Base-by-base conservation (phyloP, 2,888 invertebrate species). In the Monochamus alternatus region DNA sequence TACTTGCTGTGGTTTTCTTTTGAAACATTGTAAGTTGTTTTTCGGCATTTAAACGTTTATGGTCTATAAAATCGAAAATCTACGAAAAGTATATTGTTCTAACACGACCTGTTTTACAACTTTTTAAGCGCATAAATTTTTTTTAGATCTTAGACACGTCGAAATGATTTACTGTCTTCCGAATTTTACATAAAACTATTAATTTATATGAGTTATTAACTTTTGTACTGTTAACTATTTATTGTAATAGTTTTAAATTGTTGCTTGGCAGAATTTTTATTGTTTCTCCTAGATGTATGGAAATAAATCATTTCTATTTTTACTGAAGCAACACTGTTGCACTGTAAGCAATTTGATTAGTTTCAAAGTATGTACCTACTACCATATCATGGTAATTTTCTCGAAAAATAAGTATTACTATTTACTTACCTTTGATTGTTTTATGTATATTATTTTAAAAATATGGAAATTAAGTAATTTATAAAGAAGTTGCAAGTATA, bases 121-220 rank as follows among this genome's bases (percentile, higher is more conserved):
- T 14, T n/a, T 55, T 55, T 55, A 12, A 14, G 55, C 22, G 55
- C 22, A 14, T 14, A 14, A 55, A 55, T 14, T 14, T 14, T 14
- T 55, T 12, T 55, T 55, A 14, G 14, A 55, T 55, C 7, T 55
- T 14, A 55, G 55, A 55, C 14, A 55, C n/a, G 55, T 55, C 55
- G n/a, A 55, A 55, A 14, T 55, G 55, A 55, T 55, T 55, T 55
- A 55, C 55, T 55, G 14, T 12, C 14, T 4, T 14, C 14, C 22
- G 22, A 9, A 55, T 38, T 55, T 55, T 55, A 55, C 55, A 55
- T n/a, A n/a, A 55, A 55, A 55, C 55, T 55, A 55, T 55, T 55
- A 55, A 14, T 55, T 4, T 55, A 55, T 55, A 55, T 55, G 55
- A 55, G 55, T 14, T 7, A 55, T 55, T 55, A 55, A 55, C 55